A percentile compares a stretch with the other conserved stretches of the same genome.
Conservation (phyloP, 30 jellyfish, hydroid and myxozoan species). For the Pseudorhiza aurosa region DNA sequence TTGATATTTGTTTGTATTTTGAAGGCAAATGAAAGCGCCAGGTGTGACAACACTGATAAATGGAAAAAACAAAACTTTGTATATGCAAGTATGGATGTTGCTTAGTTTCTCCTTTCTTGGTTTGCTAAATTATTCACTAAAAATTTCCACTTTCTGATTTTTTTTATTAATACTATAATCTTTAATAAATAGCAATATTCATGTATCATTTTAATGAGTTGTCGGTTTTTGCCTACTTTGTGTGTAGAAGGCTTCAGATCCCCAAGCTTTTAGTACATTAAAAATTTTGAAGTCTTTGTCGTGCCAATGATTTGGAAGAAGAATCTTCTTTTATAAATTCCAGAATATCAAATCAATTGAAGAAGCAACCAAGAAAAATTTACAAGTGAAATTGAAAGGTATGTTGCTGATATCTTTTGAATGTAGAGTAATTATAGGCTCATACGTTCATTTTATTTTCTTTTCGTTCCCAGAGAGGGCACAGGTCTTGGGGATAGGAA, state of each 20-base stretch:
- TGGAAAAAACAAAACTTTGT: constrained; percentile 80
- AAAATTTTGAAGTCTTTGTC: not conserved
- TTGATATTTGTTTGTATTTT: too few species aligned
- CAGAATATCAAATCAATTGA: constrained; percentile 82
- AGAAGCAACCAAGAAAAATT: constrained; percentile 68
- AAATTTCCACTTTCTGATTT: too few species aligned
- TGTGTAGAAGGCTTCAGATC: constrained; percentile 80
- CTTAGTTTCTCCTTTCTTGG: too few species aligned
- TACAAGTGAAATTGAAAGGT: constrained; percentile 63
- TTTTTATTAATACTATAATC: too few species aligned
- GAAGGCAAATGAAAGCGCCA: constrained; percentile 91
- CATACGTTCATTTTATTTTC: too few species aligned
- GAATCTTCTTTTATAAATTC: not conserved
- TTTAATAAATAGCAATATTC: too few species aligned
- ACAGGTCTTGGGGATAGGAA: too few species aligned
- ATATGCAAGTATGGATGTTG: constrained; percentile 90
- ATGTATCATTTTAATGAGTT: too few species aligned
- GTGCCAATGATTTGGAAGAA: not conserved
- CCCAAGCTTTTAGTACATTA: constrained; percentile 60
- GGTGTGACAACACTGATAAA: constrained; percentile 75
- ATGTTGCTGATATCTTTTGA: not conserved
- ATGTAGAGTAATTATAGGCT: not conserved
- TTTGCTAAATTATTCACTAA: too few species aligned
- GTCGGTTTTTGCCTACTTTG: too few species aligned
- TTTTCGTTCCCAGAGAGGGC: too few species aligned